phyloP scores from a whole-genome alignment of 2,797 vertebrate genomes.

The Ibycter americanus region DNA sequence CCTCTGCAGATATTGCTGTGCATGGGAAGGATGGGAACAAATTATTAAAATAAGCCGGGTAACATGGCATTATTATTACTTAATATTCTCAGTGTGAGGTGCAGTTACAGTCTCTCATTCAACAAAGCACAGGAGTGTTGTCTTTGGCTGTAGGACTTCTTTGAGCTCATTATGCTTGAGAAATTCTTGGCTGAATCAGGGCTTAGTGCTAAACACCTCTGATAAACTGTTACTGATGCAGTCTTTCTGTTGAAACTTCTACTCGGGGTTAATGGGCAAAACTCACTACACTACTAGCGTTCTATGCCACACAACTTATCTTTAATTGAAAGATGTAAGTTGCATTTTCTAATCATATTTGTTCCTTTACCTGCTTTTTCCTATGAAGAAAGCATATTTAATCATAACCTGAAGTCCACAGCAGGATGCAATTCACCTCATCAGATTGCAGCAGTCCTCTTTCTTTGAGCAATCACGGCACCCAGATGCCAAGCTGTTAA shows the following conservation, averaged over 20 bases:
- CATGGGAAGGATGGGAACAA: background rate
- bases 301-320: background rate
- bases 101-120: background rate
- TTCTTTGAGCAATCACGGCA: background rate
- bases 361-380: background rate
- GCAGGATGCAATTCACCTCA: background rate
- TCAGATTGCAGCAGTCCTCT: background rate
- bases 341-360: background rate
- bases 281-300: background rate
- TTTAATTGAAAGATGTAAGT: background rate
- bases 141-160: background rate
- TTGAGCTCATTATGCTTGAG: background rate
- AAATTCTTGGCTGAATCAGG: background rate
- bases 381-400: background rate
- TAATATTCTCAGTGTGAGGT: background rate
- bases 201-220: background rate
- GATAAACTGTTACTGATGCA: background rate
- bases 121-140: background rate
- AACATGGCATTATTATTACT: background rate
- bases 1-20: background rate
- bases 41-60: background rate
- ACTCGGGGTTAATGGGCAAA: background rate
- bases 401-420: background rate
- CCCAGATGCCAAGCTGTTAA: slow-evolving; percentile 1
- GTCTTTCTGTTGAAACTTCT: background rate